phyloP scores from a whole-genome alignment of 2,797 vertebrate species.

The Pantherophis alleghaniensis region DNA sequence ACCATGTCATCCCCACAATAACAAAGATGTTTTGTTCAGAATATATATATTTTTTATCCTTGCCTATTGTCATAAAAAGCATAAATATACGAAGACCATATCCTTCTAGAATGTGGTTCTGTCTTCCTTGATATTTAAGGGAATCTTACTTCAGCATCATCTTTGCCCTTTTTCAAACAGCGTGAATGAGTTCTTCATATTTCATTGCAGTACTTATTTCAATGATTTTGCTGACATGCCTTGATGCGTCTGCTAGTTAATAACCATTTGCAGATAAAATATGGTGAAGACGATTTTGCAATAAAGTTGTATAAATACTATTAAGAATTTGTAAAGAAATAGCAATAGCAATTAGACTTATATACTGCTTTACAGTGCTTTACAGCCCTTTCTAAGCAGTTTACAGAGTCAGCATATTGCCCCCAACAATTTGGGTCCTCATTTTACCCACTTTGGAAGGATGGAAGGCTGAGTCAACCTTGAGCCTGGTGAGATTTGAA shows the following conservation, averaged over 20 bases:
- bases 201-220: background rate
- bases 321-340: background rate
- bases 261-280: background rate
- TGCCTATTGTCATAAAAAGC: background rate
- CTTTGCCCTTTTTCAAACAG: background rate
- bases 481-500: too few species aligned
- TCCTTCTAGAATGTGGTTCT: background rate
- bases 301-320: background rate
- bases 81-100: background rate
- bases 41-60: background rate
- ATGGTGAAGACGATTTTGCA: background rate
- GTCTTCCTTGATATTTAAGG: background rate
- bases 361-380: too few species aligned
- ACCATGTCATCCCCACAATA: background rate
- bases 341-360: too few species aligned
- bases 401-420: too few species aligned
- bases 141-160: background rate
- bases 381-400: too few species aligned
- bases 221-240: background rate
- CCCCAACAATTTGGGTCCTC: too few species aligned
- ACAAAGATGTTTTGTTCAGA: background rate
- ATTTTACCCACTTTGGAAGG: too few species aligned
- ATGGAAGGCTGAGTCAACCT: too few species aligned
- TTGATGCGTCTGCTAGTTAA: background rate
- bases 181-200: background rate